A percentile compares a stretch with the other conserved stretches of the same genome.
phyloP scores from a whole-genome alignment of 2,888 invertebrate genomes.

The Schrankia costaestrigalis region DNA sequence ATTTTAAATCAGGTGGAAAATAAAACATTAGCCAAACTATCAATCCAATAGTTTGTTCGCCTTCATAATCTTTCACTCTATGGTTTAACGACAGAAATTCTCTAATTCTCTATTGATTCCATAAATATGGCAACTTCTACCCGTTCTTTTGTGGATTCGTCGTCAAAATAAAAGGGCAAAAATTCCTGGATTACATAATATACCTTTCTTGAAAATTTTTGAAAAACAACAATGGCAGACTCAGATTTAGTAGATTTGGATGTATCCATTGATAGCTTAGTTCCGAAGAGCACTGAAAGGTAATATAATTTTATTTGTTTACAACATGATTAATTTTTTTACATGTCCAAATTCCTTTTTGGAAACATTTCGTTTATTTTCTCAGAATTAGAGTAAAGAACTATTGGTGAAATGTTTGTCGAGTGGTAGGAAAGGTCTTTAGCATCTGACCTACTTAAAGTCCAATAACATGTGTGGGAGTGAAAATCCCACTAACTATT shows the following conservation, averaged over 20 bases:
- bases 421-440: too few relatives aligned
- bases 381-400: too few relatives aligned
- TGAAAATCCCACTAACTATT: too few relatives aligned
- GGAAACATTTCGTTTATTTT: too few relatives aligned
- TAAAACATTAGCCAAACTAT: too few relatives aligned
- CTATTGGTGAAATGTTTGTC: too few relatives aligned
- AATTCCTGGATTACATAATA: conserved; percentile 39
- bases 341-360: conserved; percentile 17
- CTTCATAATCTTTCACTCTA: too few relatives aligned
- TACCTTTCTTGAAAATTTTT: conserved; percentile 33
- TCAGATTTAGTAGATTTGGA: conserved; percentile 69
- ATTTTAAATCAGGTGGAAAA: too few relatives aligned
- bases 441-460: conserved; percentile 63
- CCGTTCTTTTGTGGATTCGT: conserved; percentile 59
- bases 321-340: too few relatives aligned
- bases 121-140: conserved; percentile 8
- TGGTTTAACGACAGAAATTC: too few relatives aligned
- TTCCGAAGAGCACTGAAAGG: conserved; percentile 77
- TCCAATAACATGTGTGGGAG: conserved; percentile 21
- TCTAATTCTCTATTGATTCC: too few relatives aligned
- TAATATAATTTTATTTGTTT: conserved; percentile 37
- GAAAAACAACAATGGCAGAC: conserved; percentile 63
- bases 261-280: conserved; percentile 72
- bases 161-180: conserved; percentile 56
- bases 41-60: too few relatives aligned